Evolutionary conservation across 1,140 invertebrate species (phyloP).

Genomic region (Drosophila nasuta): DNA sequence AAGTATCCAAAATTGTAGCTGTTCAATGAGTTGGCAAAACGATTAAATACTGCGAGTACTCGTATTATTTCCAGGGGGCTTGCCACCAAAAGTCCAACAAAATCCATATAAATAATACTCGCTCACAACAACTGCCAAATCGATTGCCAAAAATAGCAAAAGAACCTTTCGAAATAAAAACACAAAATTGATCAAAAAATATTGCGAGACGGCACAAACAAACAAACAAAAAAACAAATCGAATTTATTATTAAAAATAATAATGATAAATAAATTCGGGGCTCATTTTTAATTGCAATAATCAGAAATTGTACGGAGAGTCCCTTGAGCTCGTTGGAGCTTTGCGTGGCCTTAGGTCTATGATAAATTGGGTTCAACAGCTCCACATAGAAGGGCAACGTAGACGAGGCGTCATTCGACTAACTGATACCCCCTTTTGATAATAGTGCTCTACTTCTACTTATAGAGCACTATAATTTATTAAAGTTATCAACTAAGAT

Average conservation of each 20-base stretch:
- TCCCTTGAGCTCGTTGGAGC: constrained; percentile 49
- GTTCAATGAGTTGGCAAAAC: constrained; percentile 65
- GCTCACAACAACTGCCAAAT: constrained; percentile 42
- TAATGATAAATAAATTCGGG: constrained; percentile 55
- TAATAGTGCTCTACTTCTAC: no score
- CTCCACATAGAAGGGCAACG: not conserved
- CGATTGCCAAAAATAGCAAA: constrained; percentile 67
- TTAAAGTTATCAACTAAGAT: no score
- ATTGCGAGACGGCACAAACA: constrained; percentile 42
- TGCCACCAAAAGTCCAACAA: constrained; percentile 26
- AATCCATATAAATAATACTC: constrained; percentile 37
- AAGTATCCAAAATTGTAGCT: constrained; percentile 35
- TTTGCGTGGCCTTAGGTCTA: constrained; percentile 41
- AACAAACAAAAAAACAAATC: constrained; percentile 15
- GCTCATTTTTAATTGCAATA: constrained; percentile 48
- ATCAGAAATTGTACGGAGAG: constrained; percentile 50
- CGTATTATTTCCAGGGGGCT: constrained; percentile 43
- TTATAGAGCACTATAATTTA: no score
- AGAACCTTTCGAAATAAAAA: constrained; percentile 51
- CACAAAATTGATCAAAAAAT: constrained; percentile 51
- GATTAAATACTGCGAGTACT: constrained; percentile 10
- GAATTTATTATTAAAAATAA: constrained; percentile 21
- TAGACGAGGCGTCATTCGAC: not conserved
- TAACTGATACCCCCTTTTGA: not conserved
- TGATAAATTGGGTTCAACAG: constrained; percentile 60